Evolutionary conservation across 2,113 vertebrate species (phyloP).

Genomic region (Gymnocephalus cernua): DNA sequence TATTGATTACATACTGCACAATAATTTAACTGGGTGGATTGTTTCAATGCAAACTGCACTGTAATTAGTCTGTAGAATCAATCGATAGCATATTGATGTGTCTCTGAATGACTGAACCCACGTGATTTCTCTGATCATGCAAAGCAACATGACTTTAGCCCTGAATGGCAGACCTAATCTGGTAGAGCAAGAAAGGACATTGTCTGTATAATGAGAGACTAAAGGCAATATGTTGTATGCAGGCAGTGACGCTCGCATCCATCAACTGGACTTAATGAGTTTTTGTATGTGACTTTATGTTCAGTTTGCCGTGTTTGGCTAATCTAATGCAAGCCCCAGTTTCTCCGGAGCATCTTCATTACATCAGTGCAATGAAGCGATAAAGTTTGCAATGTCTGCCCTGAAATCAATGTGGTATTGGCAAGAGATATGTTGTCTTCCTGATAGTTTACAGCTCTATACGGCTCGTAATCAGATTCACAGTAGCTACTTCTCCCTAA

Average conservation of each 20-base stretch:
- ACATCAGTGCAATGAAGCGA: conserved; percentile 25
- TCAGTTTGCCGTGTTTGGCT: conserved; percentile 27
- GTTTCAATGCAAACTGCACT: conserved; percentile 32
- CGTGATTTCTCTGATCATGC: conserved; percentile 3
- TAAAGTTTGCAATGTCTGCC: conserved; percentile 16
- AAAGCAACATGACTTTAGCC: conserved; percentile 4
- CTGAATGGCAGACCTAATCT: conserved; percentile 30
- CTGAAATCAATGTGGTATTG: conserved; percentile 23
- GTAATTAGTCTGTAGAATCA: conserved; percentile 52
- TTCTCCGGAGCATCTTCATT: conserved; percentile 29
- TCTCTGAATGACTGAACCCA: conserved; percentile 1
- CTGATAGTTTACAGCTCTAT: conserved; percentile 6
- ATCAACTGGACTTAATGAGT: conserved; percentile 39
- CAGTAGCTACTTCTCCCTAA: not conserved
- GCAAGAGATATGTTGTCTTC: not conserved
- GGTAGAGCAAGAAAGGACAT: conserved; percentile 31
- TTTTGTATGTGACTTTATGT: conserved; percentile 34
- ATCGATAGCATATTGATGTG: conserved; percentile 32
- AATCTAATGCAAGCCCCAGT: conserved; percentile 20
- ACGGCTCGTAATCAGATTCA: not conserved
- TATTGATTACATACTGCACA: conserved; percentile 15
- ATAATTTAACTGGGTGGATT: conserved; percentile 14
- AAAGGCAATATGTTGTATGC: conserved; percentile 19
- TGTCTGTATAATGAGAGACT: conserved; percentile 47
- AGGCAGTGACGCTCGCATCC: conserved; percentile 27